Evolutionary conservation across 2,113 vertebrate genomes (phyloP), one percentile per base, ranked within the genome.

Genomic region (Cheirogaleus medius): DNA sequence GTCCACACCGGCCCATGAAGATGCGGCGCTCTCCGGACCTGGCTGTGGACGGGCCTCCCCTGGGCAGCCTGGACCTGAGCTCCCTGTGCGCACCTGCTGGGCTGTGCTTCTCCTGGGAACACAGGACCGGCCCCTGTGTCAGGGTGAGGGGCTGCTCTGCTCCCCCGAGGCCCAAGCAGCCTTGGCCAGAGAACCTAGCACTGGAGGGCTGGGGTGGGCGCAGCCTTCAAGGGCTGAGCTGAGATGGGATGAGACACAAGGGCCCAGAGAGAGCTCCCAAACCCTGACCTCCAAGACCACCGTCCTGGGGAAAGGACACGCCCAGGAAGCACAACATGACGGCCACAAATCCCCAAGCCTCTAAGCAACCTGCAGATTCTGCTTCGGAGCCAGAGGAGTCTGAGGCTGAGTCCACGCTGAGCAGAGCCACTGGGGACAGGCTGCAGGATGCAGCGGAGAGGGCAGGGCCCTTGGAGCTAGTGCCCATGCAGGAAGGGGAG

Each of bases 141-240:
- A 14, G 92, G 77, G 25, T 39, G 42, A 60, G 49, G 25, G 66
- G 64, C 14, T 60, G 23, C 56, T 99, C 91, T 99, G 88, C 99
- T 99, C 23, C 99, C 99, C 7, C 98, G 98, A 21, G 98, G 98
- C 97, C 99, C 99, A 98, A 99, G 99, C 98, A 99, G 99, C 29
- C 34, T 42, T 11, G 37, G 37, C 63, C 34, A 34, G 89, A 56
- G 20, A 91, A 39, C 27, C 37, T 2, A n/a, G 25, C 17, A 5
- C 5, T 76, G 27, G 27, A 29, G 60, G 60, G 60, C 3, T 63
- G 71, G 54, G 20, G 49, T 21, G 14, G 49, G 49, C 32, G 5
- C 42, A 27, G 11, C 6, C n/a, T 66, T 80, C 21, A 6, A 27
- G 73, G 34, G 29, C 23, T 74, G 14, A 74, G 54, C 39, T 20